Evolutionary conservation across 2,888 invertebrate genomes (phyloP).

Genomic region (Sepiola atlantica): DNA sequence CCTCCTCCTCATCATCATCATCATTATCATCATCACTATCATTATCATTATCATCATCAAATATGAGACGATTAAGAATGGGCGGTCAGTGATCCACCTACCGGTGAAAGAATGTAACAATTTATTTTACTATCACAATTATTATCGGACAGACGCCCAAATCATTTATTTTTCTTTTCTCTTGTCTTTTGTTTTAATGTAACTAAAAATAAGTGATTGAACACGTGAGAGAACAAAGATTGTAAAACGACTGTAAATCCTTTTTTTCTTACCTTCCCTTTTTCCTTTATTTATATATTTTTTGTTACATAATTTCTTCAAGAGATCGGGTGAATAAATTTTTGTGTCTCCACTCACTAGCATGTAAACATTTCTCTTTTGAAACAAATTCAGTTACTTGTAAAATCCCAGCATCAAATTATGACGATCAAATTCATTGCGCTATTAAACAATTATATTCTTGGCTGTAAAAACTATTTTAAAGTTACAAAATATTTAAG

Average conservation of each 20-base stretch:
- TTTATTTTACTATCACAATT: not conserved
- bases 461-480: no score
- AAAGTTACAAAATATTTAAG: no score
- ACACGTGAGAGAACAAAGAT: not conserved
- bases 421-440: not conserved
- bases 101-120: constrained; percentile 18
- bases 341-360: not conserved
- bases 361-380: not conserved
- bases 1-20: no score
- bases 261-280: not conserved
- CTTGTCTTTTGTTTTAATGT: not conserved
- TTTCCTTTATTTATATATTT: not conserved
- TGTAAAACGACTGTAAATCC: not conserved
- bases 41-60: not conserved
- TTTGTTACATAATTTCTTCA: not conserved
- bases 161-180: not conserved
- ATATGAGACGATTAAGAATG: not conserved
- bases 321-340: no score
- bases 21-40: no score
- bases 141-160: not conserved
- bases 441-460: no score
- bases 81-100: not conserved
- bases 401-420: not conserved
- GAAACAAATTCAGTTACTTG: not conserved
- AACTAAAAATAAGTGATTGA: not conserved